These are phyloP conservation scores for Sylvia atricapilla DNA, from an alignment of 2,113 vertebrate species.

Conservation along the genomic window DNA sequence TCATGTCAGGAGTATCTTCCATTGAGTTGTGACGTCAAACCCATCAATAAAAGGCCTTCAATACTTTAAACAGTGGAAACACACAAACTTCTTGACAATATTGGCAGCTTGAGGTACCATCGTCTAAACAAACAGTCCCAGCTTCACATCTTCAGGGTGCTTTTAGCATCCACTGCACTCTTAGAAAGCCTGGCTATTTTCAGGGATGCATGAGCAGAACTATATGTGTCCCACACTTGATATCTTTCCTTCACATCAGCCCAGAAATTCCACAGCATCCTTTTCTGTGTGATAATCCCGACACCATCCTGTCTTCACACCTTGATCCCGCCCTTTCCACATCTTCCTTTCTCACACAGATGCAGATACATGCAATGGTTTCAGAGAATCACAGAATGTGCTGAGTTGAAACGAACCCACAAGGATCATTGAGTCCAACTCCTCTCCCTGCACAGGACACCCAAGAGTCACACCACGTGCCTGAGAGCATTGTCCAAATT, in stretches of 20 bases:
- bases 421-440: not conserved
- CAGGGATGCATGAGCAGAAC: not conserved
- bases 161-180: not conserved
- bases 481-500: not conserved
- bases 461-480: not conserved
- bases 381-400: not conserved
- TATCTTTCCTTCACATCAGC: not conserved
- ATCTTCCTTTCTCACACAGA: not conserved
- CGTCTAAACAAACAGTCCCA: not conserved
- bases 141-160: not conserved
- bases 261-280: not conserved
- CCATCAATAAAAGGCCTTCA: not conserved
- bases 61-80: not conserved
- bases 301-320: not conserved
- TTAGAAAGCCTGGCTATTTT: not conserved
- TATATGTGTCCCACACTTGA: fast-evolving
- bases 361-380: not conserved
- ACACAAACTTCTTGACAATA: not conserved
- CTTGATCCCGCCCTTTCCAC: not conserved
- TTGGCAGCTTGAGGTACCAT: not conserved
- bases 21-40: not conserved
- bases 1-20: not conserved
- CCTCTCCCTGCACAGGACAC: not conserved
- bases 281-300: not conserved
- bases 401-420: not conserved